Percentiles rank a stretch among this genome's conserved stretches.
Evolutionary conservation across 2,797 vertebrate genomes (phyloP).

Genomic region (Myotis findleyi): DNA sequence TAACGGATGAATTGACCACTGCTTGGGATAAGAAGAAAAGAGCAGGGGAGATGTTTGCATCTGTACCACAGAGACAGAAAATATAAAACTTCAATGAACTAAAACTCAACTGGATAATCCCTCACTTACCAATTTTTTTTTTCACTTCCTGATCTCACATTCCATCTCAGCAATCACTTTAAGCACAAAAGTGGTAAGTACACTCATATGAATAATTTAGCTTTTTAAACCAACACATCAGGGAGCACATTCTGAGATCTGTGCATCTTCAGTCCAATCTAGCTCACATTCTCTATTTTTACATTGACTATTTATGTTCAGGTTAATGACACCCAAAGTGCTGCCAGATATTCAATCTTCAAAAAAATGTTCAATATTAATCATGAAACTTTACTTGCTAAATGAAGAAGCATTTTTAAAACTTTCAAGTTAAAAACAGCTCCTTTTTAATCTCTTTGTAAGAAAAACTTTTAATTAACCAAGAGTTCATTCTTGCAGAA

Average conservation of each 20-base stretch:
- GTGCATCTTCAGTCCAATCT: background rate
- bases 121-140: background rate
- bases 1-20: background rate
- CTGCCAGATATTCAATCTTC: background rate
- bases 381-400: background rate
- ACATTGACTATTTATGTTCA: background rate
- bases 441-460: background rate
- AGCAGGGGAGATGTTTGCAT: background rate
- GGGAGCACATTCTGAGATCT: background rate
- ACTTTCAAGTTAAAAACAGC: background rate
- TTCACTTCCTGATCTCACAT: background rate
- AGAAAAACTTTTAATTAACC: slow-evolving; percentile 40
- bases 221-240: background rate
- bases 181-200: background rate
- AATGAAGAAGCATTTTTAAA: slow-evolving; percentile 4
- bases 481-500: background rate
- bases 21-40: background rate
- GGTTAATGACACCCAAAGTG: background rate
- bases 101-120: background rate
- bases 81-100: background rate
- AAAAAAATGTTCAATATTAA: background rate
- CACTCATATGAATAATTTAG: background rate
- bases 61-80: background rate
- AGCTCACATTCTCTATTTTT: background rate
- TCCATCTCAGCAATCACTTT: background rate